Evolutionary conservation across 2,888 invertebrate species (phyloP), one percentile per base, ranked within the genome.

Genomic region (Lissocephala sabroskyi): DNA sequence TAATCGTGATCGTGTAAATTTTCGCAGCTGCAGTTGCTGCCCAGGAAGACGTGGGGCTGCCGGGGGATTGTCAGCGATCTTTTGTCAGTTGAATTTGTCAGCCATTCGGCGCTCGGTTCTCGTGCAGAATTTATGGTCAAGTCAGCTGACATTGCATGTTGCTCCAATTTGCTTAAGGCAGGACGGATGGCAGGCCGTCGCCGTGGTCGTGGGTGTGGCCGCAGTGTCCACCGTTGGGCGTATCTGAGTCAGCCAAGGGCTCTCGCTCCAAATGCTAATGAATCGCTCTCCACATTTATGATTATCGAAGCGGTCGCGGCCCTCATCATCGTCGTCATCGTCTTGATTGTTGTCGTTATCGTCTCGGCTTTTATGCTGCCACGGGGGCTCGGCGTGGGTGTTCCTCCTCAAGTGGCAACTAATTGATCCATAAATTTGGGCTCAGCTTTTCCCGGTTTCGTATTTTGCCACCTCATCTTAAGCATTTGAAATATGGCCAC

Each of bases 1-100:
- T n/a, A 67, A 65, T 62, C 65, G 67, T 71, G 71, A 67, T 63
- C 67, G 66, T 51, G 71, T 67, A 67, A 67, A 66, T 75, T 66
- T 75, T 70, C 42, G 33, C 51, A 23, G 23, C 23, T 23, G 23
- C 23, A n/a, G n/a, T n/a, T n/a, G n/a, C n/a, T n/a, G n/a, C n/a
- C n/a, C n/a, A n/a, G n/a, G n/a, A n/a, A n/a, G n/a, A n/a, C n/a
- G n/a, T n/a, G n/a, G n/a, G n/a, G n/a, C n/a, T n/a, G n/a, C n/a
- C n/a, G n/a, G n/a, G n/a, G n/a, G n/a, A n/a, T n/a, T n/a, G n/a
- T n/a, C n/a, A n/a, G n/a, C n/a, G n/a, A n/a, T n/a, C n/a, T n/a
- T n/a, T n/a, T n/a, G n/a, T n/a, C n/a, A n/a, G n/a, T n/a, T n/a
- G n/a, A n/a, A n/a, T n/a, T n/a, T n/a, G n/a, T n/a, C n/a, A n/a